A percentile compares a stretch with the other conserved stretches of the same genome.
phyloP scores from a whole-genome alignment of 2,113 vertebrate species.

The Cynopterus brachyotis region DNA sequence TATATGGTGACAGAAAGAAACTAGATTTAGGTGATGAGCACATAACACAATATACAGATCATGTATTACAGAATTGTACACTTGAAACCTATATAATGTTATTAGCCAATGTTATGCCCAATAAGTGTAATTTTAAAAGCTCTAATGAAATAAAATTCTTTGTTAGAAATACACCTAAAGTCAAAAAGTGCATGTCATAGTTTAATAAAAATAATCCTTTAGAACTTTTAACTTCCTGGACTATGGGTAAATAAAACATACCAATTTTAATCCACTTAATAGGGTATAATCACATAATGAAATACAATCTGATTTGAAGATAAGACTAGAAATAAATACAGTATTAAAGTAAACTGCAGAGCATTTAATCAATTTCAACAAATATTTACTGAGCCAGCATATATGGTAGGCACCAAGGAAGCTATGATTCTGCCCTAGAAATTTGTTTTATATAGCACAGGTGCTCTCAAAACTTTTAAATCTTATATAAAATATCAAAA shows the following conservation, averaged over 20 bases:
- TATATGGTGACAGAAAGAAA: no score
- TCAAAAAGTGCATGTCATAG: background rate
- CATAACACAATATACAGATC: no score
- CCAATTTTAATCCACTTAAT: background rate
- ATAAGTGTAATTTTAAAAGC: no score
- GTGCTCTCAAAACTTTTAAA: background rate
- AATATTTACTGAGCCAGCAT: background rate
- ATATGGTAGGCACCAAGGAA: background rate
- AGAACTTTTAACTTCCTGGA: background rate
- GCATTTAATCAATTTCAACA: background rate
- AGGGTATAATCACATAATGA: background rate
- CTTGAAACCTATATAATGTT: background rate
- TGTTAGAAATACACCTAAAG: background rate
- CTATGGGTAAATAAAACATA: background rate
- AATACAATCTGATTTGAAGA: background rate
- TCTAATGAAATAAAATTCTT: background rate
- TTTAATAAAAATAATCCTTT: conserved; percentile 25
- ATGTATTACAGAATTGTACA: no score
- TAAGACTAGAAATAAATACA: background rate
- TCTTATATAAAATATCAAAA: background rate
- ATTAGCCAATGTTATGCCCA: no score
- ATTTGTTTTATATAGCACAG: background rate
- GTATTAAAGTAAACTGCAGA: background rate
- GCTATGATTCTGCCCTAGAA: background rate
- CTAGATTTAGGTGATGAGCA: no score